Percentiles rank a stretch among this genome's conserved stretches.
phyloP scores from a whole-genome alignment of 2,888 invertebrate species.

The Coelopa pilipes region DNA sequence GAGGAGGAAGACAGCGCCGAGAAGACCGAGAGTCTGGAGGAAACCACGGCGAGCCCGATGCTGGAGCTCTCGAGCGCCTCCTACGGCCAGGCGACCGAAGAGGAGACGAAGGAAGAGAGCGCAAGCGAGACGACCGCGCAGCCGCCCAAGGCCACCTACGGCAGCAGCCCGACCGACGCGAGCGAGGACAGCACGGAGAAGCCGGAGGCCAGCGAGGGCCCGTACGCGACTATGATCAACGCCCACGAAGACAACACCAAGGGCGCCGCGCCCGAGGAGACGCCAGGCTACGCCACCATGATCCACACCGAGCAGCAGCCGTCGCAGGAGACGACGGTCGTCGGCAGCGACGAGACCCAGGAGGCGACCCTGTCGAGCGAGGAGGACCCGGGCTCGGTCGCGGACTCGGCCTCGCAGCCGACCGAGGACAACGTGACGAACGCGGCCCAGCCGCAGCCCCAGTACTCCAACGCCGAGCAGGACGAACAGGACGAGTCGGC shows the following conservation, averaged over 20 bases:
- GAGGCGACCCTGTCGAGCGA: not conserved
- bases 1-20: slow-evolving; percentile 29
- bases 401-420: too few relatives aligned
- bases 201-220: not conserved
- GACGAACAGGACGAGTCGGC: not conserved
- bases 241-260: not conserved
- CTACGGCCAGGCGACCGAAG: not conserved
- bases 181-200: not conserved
- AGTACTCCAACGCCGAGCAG: slow-evolving; percentile 39
- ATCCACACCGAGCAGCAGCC: slow-evolving; percentile 23
- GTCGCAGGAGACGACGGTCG: slow-evolving; percentile 4
- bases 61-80: too few relatives aligned
- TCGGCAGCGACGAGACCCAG: not conserved
- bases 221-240: not conserved
- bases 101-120: not conserved
- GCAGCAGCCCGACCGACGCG: not conserved
- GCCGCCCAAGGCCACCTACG: not conserved
- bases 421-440: slow-evolving; percentile 47
- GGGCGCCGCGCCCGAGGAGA: not conserved
- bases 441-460: slow-evolving; percentile 47
- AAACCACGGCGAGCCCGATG: too few relatives aligned
- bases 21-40: not conserved
- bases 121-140: not conserved
- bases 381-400: not conserved
- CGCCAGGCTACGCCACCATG: not conserved